Percentiles rank a stretch among this genome's conserved stretches.
Evolutionary conservation across 2,113 vertebrate genomes (phyloP).

Genomic region (Tamias sibiricus): DNA sequence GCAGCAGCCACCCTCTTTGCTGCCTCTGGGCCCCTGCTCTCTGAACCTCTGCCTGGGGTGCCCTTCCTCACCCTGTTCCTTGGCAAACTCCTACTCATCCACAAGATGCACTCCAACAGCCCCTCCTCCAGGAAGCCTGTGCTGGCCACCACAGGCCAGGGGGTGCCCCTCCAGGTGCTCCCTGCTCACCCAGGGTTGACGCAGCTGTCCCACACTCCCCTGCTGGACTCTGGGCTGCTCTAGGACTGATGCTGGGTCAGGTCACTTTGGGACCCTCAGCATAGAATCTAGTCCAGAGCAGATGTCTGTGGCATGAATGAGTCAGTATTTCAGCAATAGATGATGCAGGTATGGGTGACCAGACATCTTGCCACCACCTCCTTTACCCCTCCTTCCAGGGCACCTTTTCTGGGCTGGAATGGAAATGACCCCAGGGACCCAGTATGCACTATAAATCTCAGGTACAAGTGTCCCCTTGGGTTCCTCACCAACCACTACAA

Average conservation of each 20-base stretch:
- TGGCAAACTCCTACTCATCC: conserved; percentile 17
- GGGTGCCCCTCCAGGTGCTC: not conserved
- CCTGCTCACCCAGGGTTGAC: not conserved
- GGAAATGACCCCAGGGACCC: not conserved
- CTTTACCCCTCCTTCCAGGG: not conserved
- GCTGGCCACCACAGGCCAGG: not conserved
- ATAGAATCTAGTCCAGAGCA: not conserved
- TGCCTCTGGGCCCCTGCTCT: not conserved
- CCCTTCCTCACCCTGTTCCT: not conserved
- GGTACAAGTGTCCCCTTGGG: not conserved
- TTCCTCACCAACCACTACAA: not conserved
- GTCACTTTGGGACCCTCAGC: not conserved
- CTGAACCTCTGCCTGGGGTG: not conserved
- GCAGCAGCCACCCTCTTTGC: not conserved
- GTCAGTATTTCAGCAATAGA: not conserved
- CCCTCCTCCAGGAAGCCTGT: conserved; percentile 45
- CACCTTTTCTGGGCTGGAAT: not conserved
- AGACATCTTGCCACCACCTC: not conserved
- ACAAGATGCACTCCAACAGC: not conserved
- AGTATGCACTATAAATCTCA: not conserved
- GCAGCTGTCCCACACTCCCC: not conserved
- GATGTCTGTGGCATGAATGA: not conserved
- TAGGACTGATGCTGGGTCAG: not conserved
- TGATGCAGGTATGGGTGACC: not conserved
- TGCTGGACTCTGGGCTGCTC: not conserved